Base-by-base conservation (phyloP, 2,888 invertebrate genomes). In the Andrena haemorrhoa region DNA sequence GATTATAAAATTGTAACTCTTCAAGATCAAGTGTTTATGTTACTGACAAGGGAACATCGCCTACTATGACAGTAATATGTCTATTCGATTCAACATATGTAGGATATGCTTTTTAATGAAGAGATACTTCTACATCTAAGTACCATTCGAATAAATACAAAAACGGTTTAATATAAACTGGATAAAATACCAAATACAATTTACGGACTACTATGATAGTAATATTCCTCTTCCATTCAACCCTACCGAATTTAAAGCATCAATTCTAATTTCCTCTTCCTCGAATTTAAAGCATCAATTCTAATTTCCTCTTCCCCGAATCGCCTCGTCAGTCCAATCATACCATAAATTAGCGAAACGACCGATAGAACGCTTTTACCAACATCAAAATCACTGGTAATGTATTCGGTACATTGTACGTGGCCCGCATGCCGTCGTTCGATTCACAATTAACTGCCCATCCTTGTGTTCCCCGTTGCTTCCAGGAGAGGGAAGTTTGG, bases 371-470 rank as follows among this genome's bases (percentile, higher is more conserved):
- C 51, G 31, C 26, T 51, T 49, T 20, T 4, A 16, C 2, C 60
- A 41, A 77, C 70, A 77, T 79, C 65, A 60, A 71, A 77, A 77
- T 66, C 77, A 10, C 60, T 35, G 77, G 26, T 49, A 75, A 74
- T 64, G 33, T 65, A 60, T 79, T 69, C 63, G 71, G 49, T 26
- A 53, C 47, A 68, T 68, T 47, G 66, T 56, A 66, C 79, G 35
- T 63, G 72, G 33, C 33, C 41, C 1, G 72, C 56, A 66, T 26
- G 33, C 12, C 53, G 26, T 47, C 53, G 61, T 63, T 66, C 73
- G 71, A 79, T 66, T 82, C 74, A 84, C 87, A 86, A 86, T 86
- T 82, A 86, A 75, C 74, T 71, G 74, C 61, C 70, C 75, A 68
- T 53, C 56, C 75, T 58, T 66, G 58, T 73, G 73, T 81, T 66